Conservation (phyloP, 2,113 vertebrate genomes). For the Psephotus haematonotus region DNA sequence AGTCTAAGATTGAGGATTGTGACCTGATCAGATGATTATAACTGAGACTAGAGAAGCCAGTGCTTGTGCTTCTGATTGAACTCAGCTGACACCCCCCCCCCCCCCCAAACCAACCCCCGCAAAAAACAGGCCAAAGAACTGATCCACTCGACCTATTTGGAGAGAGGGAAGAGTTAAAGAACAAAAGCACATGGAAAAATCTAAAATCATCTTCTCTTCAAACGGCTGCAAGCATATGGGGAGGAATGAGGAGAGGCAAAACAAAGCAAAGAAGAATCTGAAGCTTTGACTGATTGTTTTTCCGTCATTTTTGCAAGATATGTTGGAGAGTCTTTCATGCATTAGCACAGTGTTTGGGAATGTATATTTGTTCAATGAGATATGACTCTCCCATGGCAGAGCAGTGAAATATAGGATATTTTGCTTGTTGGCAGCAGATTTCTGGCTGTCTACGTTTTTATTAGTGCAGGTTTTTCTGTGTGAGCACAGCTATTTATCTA, state of each 20-base stretch:
- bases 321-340: conserved; percentile 12
- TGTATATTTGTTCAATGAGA: conserved; percentile 60
- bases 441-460: conserved; percentile 60
- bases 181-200: background rate
- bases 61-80: background rate
- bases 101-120: background rate
- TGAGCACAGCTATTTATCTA: conserved; percentile 59
- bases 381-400: conserved; percentile 41
- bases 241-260: background rate
- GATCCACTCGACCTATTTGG: background rate
- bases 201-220: background rate
- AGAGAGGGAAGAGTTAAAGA: background rate
- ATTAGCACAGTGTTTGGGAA: conserved; percentile 41
- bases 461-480: conserved; percentile 57
- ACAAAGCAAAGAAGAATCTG: background rate
- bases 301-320: conserved; percentile 7
- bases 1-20: background rate
- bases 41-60: background rate
- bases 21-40: background rate
- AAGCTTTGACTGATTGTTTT: background rate
- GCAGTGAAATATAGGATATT: conserved; percentile 61
- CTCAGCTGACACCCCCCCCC: fast-evolving
- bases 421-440: conserved; percentile 65
- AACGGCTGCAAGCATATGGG: background rate
- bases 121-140: background rate